Evolutionary conservation across 1,140 invertebrate genomes (phyloP).

Genomic region (Hormaphis cornu): DNA sequence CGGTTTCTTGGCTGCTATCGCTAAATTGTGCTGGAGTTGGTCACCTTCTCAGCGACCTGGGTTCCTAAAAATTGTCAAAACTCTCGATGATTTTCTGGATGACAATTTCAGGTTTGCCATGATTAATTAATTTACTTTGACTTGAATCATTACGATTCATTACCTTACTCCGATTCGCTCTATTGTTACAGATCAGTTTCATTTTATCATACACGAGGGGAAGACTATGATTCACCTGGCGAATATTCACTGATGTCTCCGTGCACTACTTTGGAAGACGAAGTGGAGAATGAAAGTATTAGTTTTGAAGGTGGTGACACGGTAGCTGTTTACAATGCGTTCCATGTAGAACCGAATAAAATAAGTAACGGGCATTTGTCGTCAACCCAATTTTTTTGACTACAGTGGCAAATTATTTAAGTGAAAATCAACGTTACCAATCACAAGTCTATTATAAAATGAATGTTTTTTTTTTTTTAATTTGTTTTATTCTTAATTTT

Average conservation of each 20-base stretch:
- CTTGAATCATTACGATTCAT: not conserved
- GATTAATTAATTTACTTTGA: constrained; percentile 36
- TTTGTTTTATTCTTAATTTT: not conserved
- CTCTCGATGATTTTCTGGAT: constrained; percentile 48
- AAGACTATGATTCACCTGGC: not conserved
- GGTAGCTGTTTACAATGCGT: not conserved
- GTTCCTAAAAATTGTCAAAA: constrained; percentile 66
- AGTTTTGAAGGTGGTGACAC: not conserved
- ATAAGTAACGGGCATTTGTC: constrained; percentile 18
- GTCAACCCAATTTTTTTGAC: not conserved
- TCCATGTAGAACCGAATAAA: not conserved
- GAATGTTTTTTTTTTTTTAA: not conserved
- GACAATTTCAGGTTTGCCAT: constrained; percentile 39
- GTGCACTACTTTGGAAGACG: not conserved
- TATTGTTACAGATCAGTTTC: constrained; percentile 4
- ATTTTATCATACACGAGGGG: not conserved
- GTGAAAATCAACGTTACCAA: constrained; percentile 25
- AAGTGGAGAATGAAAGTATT: not conserved
- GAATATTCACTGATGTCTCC: constrained; percentile 17
- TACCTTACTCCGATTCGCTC: not conserved
- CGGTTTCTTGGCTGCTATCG: constrained; percentile 73
- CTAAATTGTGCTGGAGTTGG: constrained; percentile 80
- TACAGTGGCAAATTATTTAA: not conserved
- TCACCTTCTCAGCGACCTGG: constrained; percentile 65
- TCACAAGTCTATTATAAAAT: constrained; percentile 28